phyloP scores from a whole-genome alignment of 2,113 vertebrate species.

The Crypturellus undulatus region DNA sequence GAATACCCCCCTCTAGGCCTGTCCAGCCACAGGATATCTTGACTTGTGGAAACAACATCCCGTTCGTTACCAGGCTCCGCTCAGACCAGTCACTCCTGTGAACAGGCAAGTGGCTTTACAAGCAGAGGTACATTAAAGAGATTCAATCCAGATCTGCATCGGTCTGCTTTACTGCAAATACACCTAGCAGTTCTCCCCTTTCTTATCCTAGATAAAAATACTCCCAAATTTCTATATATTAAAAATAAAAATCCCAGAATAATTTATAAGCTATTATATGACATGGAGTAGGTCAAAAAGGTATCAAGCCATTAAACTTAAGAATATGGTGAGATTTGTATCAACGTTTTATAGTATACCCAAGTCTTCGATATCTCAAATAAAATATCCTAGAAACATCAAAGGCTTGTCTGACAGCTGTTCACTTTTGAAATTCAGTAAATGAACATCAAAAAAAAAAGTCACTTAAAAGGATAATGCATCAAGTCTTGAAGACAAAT shows the following conservation, averaged over 20 bases:
- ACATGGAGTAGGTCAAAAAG: background rate
- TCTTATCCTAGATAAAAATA: background rate
- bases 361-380: background rate
- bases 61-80: background rate
- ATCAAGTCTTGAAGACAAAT: conserved; percentile 41
- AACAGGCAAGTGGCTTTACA: background rate
- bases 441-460: background rate
- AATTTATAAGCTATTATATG: background rate
- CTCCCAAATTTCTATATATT: background rate
- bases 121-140: background rate
- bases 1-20: background rate
- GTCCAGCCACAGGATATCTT: background rate
- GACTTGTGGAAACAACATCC: background rate
- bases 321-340: background rate
- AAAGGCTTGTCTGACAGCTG: background rate
- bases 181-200: background rate
- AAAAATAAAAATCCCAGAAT: background rate
- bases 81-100: background rate
- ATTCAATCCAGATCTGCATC: background rate
- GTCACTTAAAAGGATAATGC: conserved; percentile 3
- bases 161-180: accelerated
- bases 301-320: background rate
- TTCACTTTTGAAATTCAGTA: conserved; percentile 22
- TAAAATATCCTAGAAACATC: conserved; percentile 10
- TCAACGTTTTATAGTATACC: background rate